Evolutionary conservation across 2,113 vertebrate species (phyloP).

Genomic region (Eublepharis macularius): DNA sequence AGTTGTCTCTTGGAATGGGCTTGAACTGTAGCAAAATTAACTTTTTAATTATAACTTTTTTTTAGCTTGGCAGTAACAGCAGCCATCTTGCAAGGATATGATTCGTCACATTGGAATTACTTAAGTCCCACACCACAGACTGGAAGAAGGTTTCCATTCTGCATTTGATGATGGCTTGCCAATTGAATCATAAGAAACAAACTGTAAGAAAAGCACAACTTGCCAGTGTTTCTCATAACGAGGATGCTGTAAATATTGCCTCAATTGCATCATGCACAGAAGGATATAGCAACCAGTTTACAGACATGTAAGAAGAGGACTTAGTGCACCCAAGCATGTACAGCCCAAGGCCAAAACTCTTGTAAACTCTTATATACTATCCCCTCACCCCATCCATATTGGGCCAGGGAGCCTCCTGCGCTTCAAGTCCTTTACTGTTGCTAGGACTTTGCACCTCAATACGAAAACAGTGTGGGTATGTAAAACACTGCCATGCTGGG

Average conservation of each 20-base stretch:
- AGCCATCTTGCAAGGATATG: neutral
- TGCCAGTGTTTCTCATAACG: conserved; percentile 5
- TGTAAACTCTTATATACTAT: neutral
- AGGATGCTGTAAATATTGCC: conserved; percentile 10
- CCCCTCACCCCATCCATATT: too few species aligned
- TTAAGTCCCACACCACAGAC: fast-evolving
- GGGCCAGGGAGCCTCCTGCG: too few species aligned
- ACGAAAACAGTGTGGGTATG: too few species aligned
- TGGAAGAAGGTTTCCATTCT: neutral
- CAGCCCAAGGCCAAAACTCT: conserved; percentile 24
- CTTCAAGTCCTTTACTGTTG: too few species aligned
- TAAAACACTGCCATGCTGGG: too few species aligned
- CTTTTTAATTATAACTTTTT: conserved; percentile 24
- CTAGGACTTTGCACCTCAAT: too few species aligned
- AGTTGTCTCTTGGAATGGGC: neutral
- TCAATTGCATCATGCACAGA: neutral
- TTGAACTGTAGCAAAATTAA: neutral
- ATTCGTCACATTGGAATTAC: neutral
- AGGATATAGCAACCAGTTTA: conserved; percentile 4
- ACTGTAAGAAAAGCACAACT: neutral
- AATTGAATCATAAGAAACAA: neutral
- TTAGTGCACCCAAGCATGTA: neutral
- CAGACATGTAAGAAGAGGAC: neutral
- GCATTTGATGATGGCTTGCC: neutral
- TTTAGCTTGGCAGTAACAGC: neutral